Percentiles rank a stretch among this genome's conserved stretches.
Evolutionary conservation across 2,888 invertebrate genomes (phyloP).

Genomic region (Lepidochitona cinerea): DNA sequence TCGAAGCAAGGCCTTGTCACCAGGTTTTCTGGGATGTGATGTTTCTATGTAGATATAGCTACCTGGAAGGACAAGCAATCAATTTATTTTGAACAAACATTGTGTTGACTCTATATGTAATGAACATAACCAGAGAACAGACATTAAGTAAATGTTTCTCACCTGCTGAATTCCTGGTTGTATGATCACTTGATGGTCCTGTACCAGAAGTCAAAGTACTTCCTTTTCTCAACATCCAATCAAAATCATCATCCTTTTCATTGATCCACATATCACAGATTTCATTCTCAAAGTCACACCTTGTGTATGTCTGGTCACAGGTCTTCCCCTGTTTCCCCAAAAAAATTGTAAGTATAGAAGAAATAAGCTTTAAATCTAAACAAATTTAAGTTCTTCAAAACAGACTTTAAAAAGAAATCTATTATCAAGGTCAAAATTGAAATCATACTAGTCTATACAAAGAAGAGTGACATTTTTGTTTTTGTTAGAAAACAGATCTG

Average conservation of each 20-base stretch:
- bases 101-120: no score
- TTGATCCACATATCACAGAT: conserved; percentile 54
- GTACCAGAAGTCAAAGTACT: conserved; percentile 42
- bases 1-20: conserved; percentile 72
- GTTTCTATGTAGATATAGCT: conserved; percentile 58
- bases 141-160: no score
- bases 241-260: conserved; percentile 52
- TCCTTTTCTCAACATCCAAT: conserved; percentile 50
- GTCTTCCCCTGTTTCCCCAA: neutral
- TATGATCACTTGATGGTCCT: conserved; percentile 60
- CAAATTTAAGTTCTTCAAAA: no score
- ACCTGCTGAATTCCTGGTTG: conserved; percentile 38
- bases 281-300: conserved; percentile 52
- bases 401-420: no score
- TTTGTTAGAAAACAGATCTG: no score
- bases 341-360: no score
- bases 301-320: neutral
- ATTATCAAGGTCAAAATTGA: conserved; percentile 3
- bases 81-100: no score
- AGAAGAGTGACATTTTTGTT: no score
- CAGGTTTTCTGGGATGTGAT: conserved; percentile 74
- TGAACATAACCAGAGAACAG: no score
- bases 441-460: neutral
- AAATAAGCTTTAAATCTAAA: no score
- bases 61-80: neutral